Conservation (phyloP, 1,140 invertebrate species). For the Drosophila persimilis region DNA sequence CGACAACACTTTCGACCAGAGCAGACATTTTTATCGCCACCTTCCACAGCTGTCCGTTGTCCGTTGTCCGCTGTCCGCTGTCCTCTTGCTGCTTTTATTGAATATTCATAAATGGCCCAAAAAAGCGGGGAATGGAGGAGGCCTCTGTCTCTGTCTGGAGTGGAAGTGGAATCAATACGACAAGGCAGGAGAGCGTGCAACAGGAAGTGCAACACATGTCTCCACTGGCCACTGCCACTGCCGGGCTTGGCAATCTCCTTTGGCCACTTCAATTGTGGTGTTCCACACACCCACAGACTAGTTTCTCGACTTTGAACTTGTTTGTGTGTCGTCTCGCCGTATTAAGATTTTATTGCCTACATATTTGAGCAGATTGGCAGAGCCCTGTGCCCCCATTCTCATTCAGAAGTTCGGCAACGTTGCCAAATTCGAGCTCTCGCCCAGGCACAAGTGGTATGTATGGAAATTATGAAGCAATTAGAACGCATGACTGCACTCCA, state of each 20-base stretch:
- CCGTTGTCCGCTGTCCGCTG: constrained; percentile 30
- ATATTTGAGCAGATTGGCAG: neutral
- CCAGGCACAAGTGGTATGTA: constrained; percentile 2
- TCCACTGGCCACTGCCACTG: neutral
- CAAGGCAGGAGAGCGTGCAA: constrained; percentile 56
- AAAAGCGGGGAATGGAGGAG: constrained; percentile 26
- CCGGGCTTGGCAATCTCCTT: constrained; percentile 22
- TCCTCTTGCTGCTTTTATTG: constrained; percentile 74
- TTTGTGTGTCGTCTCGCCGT: neutral
- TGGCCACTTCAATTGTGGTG: constrained; percentile 33
- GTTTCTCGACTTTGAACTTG: constrained; percentile 39
- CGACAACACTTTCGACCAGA: constrained; percentile 34
- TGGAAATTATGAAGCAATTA: constrained; percentile 71
- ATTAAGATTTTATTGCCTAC: constrained; percentile 24
- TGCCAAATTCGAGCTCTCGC: neutral
- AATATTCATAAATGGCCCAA: constrained; percentile 81
- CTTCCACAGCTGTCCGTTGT: constrained; percentile 2
- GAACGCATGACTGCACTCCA: constrained; percentile 41
- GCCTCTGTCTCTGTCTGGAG: constrained; percentile 36
- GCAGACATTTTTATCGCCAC: constrained; percentile 73
- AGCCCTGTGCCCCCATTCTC: too few species aligned
- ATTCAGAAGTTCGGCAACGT: constrained; percentile 24
- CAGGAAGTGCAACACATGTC: constrained; percentile 62
- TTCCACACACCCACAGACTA: neutral
- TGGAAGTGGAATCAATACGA: constrained; percentile 67